Evolutionary conservation across 2,113 vertebrate genomes (phyloP).

Genomic region (Pyrgilauda ruficollis): DNA sequence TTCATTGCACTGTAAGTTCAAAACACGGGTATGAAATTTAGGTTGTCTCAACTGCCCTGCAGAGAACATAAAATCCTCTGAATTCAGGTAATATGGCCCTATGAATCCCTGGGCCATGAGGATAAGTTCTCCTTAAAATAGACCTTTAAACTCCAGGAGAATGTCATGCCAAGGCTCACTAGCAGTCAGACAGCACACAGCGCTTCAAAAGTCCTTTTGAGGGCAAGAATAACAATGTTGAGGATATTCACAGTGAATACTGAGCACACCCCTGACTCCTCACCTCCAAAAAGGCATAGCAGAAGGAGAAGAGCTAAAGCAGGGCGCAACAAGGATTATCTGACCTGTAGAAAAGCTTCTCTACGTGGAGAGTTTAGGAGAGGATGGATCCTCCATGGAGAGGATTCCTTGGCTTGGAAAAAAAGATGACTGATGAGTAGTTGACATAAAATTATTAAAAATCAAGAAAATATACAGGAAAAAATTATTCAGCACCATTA

Average conservation of each 20-base stretch:
- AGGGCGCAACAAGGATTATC: not conserved
- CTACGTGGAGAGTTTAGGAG: not conserved
- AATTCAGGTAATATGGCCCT: not conserved
- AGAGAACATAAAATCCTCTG: not conserved
- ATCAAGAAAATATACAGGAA: not conserved
- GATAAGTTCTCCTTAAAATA: not conserved
- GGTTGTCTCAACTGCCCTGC: not conserved
- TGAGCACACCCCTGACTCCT: not conserved
- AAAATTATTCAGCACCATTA: not conserved
- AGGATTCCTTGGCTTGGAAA: not conserved
- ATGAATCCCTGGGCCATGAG: not conserved
- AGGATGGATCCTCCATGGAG: not conserved
- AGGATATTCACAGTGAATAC: not conserved
- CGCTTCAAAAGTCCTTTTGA: not conserved
- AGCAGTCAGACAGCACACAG: not conserved
- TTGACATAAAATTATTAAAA: not conserved
- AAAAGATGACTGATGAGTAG: not conserved
- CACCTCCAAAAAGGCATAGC: not conserved
- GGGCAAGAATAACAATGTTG: not conserved
- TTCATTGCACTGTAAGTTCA: not conserved
- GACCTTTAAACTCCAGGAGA: not conserved
- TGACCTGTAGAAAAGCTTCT: not conserved
- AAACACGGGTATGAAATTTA: not conserved
- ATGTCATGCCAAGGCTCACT: not conserved
- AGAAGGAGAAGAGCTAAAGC: not conserved